Conservation (phyloP, 2,888 invertebrate genomes). For the Lissocephala sabroskyi region DNA sequence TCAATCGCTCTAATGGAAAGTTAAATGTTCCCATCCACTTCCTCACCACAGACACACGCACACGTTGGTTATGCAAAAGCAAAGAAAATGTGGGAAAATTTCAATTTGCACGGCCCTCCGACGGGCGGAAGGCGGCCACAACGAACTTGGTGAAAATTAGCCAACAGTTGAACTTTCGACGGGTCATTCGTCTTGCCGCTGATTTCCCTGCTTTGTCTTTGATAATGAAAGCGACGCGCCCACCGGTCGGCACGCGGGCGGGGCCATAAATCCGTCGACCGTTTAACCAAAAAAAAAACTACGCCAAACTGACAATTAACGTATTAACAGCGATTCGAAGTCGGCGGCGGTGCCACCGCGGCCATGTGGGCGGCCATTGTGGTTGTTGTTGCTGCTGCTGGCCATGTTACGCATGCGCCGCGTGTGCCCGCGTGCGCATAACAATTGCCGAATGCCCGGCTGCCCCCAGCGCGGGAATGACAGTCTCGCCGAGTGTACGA, state of each 20-base stretch:
- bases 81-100: conserved; percentile 14
- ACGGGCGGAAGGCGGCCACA: conserved; percentile 47
- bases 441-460: conserved; percentile 39
- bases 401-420: conserved; percentile 50
- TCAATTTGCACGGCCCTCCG: not conserved
- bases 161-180: conserved; percentile 34
- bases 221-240: not conserved
- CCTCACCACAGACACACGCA: conserved; percentile 34
- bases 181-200: not conserved
- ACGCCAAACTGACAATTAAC: conserved; percentile 53
- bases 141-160: conserved; percentile 38
- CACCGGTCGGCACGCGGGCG: not conserved
- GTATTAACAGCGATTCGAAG: conserved; percentile 39
- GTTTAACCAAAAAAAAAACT: conserved; percentile 51
- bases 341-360: not conserved
- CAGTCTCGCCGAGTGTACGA: too few relatives aligned
- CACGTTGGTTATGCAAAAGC: conserved; percentile 43
- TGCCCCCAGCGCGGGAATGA: conserved; percentile 6
- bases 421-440: conserved; percentile 40
- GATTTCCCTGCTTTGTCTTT: too few relatives aligned
- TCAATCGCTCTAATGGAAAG: too few relatives aligned
- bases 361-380: conserved; percentile 32
- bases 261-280: conserved; percentile 40
- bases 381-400: not conserved
- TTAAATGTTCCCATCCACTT: conserved; percentile 38